Conservation (phyloP, 2,797 vertebrate species). For the Cynopterus sphinx region DNA sequence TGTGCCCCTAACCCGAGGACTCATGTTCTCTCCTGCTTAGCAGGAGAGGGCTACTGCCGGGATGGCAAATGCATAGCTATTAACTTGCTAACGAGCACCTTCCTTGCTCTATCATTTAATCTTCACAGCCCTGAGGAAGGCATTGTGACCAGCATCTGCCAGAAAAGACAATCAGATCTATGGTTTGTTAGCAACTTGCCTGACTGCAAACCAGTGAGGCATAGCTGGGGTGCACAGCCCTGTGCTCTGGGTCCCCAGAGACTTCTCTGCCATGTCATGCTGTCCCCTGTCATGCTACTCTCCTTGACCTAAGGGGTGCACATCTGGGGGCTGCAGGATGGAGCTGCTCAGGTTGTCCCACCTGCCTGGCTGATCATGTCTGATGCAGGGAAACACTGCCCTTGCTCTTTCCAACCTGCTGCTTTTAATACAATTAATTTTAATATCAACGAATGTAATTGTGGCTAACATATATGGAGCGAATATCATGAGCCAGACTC, state of each 20-base stretch:
- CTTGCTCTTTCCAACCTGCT: not conserved
- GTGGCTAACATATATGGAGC: not conserved
- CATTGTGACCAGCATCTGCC: not conserved
- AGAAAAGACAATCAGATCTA: not conserved
- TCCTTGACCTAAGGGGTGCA: not conserved
- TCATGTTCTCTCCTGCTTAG: not conserved
- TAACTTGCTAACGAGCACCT: no score
- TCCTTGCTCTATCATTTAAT: not conserved
- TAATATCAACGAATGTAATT: not conserved
- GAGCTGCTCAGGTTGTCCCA: not conserved
- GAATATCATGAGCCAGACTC: not conserved
- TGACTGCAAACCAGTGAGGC: not conserved
- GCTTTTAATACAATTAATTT: not conserved
- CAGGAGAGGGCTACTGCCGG: rapidly evolving
- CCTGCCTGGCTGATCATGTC: not conserved
- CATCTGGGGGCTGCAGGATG: not conserved
- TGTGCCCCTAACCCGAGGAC: not conserved
- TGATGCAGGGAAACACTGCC: not conserved
- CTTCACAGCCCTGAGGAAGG: not conserved
- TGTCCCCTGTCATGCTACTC: not conserved
- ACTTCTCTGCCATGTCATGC: not conserved
- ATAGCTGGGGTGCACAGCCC: not conserved
- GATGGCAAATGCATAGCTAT: not conserved
- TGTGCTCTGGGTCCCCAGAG: not conserved
- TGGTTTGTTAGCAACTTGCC: not conserved